Evolutionary conservation across 2,113 vertebrate species (phyloP), one percentile per base, ranked within the genome.

Genomic region (Naja naja): DNA sequence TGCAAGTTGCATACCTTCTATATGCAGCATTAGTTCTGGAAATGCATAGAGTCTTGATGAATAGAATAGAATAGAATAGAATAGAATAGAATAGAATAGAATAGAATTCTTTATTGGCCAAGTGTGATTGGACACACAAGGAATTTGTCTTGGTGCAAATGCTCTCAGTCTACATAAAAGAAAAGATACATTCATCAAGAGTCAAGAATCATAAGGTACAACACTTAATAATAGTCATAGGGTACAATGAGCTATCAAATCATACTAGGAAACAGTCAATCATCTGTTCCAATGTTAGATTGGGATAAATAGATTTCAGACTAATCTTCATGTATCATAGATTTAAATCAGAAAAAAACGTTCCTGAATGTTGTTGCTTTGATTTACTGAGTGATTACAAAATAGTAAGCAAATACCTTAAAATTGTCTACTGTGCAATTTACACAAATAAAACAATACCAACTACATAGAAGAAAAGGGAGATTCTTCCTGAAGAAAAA

Each of bases 381-480:
- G 30, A 60, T 55, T 90, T 90, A 90, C 39, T 90, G 74, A 56
- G 20, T 89, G 89, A 85, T 90, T n/a, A 86, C 20, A 86, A 92
- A 81, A 94, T 55, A 87, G 91, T 95, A 95, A 94, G 18, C 43
- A 92, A 93, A 90, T 22, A 1, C 1, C 27, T 0, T 0, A 53
- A 91, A 81, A 16, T 39, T 47, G 86, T 56, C 0, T 5, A 58
- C 92, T 92, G 87, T 91, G 47, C 30, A 94, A 94, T 43, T 12
- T 85, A 92, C 34, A 45, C 30, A 93, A 93, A 89, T 18, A 3
- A 53, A 92, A 87, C 93, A 30, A 92, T 69, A 90, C 39, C 88
- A 4, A 90, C 85, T 55, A 93, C 56, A 47, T 20, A 85, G 54
- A 94, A 60, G 53, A 3, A 0, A 0, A 64, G 49, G 87, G 90